Evolutionary conservation across 2,113 vertebrate species (phyloP).

Genomic region (Zingel zingel): DNA sequence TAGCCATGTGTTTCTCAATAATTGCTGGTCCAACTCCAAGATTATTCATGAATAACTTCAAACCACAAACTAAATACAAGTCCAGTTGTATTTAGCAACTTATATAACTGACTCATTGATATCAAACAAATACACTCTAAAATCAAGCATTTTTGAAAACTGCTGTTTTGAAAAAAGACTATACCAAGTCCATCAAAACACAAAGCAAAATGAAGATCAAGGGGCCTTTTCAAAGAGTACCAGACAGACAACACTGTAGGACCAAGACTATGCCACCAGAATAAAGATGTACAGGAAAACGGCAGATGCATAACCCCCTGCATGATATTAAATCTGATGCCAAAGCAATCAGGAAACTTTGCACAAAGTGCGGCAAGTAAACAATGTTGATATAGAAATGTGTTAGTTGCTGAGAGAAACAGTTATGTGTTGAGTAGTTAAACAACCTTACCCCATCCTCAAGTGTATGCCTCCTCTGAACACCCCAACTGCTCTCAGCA

Average conservation of each 20-base stretch:
- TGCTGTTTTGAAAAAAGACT: too few species aligned
- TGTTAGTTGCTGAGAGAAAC: background rate
- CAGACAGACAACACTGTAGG: too few species aligned
- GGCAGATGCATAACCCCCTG: background rate
- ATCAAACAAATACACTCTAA: too few species aligned
- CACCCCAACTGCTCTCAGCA: background rate
- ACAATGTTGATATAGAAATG: background rate
- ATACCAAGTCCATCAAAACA: too few species aligned
- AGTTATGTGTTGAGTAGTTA: background rate
- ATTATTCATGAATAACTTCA: background rate
- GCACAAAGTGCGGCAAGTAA: background rate
- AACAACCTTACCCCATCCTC: background rate
- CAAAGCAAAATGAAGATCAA: too few species aligned
- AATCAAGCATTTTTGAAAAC: too few species aligned
- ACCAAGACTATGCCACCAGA: too few species aligned
- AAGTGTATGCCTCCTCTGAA: background rate
- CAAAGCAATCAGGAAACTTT: background rate
- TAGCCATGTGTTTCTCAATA: background rate
- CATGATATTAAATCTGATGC: background rate
- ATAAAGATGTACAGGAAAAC: background rate
- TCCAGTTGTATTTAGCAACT: too few species aligned
- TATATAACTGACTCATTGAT: too few species aligned
- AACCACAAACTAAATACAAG: background rate
- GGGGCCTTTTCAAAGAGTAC: too few species aligned
- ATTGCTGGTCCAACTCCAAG: background rate